Evolutionary conservation across 2,113 vertebrate genomes (phyloP), one percentile per base, ranked within the genome.

Genomic region (Psittacula cyanocephala): DNA sequence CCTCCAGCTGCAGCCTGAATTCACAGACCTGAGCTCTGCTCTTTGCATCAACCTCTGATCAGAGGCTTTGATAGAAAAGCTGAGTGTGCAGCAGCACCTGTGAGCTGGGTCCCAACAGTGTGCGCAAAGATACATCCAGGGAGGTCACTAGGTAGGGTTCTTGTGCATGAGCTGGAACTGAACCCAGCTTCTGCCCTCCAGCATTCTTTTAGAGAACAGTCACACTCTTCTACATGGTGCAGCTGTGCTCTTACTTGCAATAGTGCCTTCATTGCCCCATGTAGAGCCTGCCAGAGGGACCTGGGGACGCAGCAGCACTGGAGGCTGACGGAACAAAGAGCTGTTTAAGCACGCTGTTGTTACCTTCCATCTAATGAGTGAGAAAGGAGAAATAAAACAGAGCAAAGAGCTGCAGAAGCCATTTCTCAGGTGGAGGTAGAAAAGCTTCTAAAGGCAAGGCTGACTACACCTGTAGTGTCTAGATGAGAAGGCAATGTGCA

Each of bases 1-100:
- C 10, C 39, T 87, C 43, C 74, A 94, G 84, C 60, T 79, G 57
- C 85, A 79, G 74, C 75, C 35, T 86, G 57, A 93, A 65, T 71
- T 76, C 31, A 0, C 78, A 78, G 69, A 82, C 67, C 81, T 41
- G 59, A 41, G 31, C 75, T 77, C 14, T 59, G 41, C 25, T 77
- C 71, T 89, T 82, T 44, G 59, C 18, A 53, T 65, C 1, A 0
- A 23, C 11, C 55, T 92, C 57, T 89, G 78, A 88, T 91, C 44
- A 77, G 90, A 82, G 52, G 22, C 46, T 81, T 72, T 86, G 83
- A 79, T 75, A 83, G 84, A 81, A 82, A 43, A 84, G 25, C 55
- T 0, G 1, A 67, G 55, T 24, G 52, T 85, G 80, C 68, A 53
- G 60, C 72, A 80, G 69, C 65, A 75, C 52, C 69, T 81, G 62